Evolutionary conservation across 2,113 vertebrate genomes (phyloP), one percentile per base, ranked within the genome.

Genomic region (Mystacornis crossleyi): DNA sequence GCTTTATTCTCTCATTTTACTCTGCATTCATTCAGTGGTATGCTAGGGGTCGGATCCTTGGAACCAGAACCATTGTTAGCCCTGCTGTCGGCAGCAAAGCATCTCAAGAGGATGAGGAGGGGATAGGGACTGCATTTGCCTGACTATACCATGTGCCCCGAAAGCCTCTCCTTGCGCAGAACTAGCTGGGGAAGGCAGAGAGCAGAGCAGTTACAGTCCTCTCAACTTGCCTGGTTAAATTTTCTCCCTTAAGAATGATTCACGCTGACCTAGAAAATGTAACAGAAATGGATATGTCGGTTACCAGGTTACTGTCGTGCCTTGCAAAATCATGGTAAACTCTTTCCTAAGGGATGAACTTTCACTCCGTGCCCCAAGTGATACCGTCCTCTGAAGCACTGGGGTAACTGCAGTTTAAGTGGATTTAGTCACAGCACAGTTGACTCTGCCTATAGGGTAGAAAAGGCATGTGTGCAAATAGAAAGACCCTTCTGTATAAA

Each of bases 211-310:
- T 75, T 51, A 50, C 60, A 71, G 38, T 43, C 34, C 55, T 90
- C 62, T 74, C 75, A 70, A 55, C 23, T 54, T 78, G 72, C 79
- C 72, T 83, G 8, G 24, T 86, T 90, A 86, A 80, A 78, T 88
- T 36, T 83, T 24, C 71, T 97, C 71, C 64, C 64, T 83, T 86
- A 92, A 95, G 95, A 95, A 90, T 64, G 80, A 93, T 67, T 89
- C 91, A 53, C 1, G 18, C 86, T 97, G 95, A 95, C 93, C 94
- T 96, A 95, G 93, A 95, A 96, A 97, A 89, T 69, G 65, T 67
- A 86, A 73, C 48, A 75, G 77, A 83, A 93, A 92, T 71, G 75
- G 86, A 6, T 91, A 95, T 91, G 83, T 95, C 40, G 66, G 94
- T 96, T 95, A 94, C 83, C 89, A 94, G 93, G 94, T 94, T 94